Conservation (phyloP, 2,113 vertebrate genomes). For the Paramisgurnus dabryanus region DNA sequence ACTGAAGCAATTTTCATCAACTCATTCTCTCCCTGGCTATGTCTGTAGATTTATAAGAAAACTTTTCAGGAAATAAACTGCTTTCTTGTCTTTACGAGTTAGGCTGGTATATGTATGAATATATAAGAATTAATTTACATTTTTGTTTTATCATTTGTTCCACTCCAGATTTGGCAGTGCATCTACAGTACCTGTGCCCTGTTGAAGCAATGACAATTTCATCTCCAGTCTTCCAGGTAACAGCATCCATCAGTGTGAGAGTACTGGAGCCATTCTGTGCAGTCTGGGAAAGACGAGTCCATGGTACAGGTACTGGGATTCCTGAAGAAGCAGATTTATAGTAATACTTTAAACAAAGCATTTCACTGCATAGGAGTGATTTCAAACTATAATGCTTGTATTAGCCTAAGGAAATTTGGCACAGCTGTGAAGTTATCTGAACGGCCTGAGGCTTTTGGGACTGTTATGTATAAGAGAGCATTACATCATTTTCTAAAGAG, state of each 20-base stretch:
- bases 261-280: slow-evolving; percentile 67
- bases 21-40: slow-evolving; percentile 84
- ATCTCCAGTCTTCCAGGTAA: slow-evolving; percentile 81
- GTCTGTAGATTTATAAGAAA: slow-evolving; percentile 64
- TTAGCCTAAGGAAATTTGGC: background rate
- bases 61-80: too few relatives aligned
- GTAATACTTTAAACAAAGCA: slow-evolving; percentile 15
- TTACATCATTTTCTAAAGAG: too few relatives aligned
- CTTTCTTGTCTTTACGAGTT: too few relatives aligned
- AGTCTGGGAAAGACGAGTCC: slow-evolving; percentile 81
- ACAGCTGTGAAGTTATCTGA: background rate
- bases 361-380: background rate
- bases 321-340: slow-evolving; percentile 69
- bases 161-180: slow-evolving; percentile 71
- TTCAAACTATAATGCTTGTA: background rate
- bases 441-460: too few relatives aligned
- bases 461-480: too few relatives aligned
- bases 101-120: too few relatives aligned
- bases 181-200: slow-evolving; percentile 80
- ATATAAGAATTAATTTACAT: too few relatives aligned
- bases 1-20: slow-evolving; percentile 71
- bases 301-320: slow-evolving; percentile 78
- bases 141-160: background rate
- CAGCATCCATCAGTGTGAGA: slow-evolving; percentile 72
- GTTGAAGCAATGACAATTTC: slow-evolving; percentile 83